phyloP scores from a whole-genome alignment of 2,113 vertebrate species.

The Propithecus coquereli region DNA sequence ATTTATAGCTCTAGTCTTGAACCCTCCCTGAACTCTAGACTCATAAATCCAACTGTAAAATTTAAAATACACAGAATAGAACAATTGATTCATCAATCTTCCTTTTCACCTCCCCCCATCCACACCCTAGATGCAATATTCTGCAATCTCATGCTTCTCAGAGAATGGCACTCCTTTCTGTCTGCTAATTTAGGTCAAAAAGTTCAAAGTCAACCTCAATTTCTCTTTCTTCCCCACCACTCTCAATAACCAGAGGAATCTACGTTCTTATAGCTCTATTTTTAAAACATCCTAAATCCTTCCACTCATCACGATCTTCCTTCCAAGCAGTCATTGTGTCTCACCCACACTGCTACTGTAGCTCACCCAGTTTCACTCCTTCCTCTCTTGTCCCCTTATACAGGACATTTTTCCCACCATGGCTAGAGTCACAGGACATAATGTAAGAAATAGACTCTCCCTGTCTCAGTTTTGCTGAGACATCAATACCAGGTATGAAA shows the following conservation, averaged over 20 bases:
- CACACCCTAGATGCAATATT: neutral
- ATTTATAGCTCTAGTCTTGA: constrained; percentile 56
- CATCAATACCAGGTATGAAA: neutral
- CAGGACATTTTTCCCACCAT: neutral
- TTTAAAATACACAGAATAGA: constrained; percentile 1
- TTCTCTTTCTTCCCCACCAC: neutral
- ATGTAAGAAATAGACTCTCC: neutral
- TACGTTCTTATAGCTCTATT: neutral
- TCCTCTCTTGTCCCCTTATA: neutral
- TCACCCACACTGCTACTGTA: neutral
- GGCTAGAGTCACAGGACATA: neutral
- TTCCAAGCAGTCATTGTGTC: neutral
- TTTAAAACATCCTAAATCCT: neutral
- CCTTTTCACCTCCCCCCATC: neutral
- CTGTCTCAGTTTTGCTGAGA: neutral
- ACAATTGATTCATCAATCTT: constrained; percentile 56
- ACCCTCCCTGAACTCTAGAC: constrained; percentile 47
- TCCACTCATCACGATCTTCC: neutral
- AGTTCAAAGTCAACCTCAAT: neutral
- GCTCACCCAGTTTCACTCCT: neutral
- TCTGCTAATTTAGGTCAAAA: neutral
- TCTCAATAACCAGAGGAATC: neutral
- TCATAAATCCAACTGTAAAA: constrained; percentile 61
- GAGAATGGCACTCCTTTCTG: neutral
- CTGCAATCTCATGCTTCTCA: neutral